Conservation (phyloP, 2,797 vertebrate species). For the Pipistrellus kuhlii region DNA sequence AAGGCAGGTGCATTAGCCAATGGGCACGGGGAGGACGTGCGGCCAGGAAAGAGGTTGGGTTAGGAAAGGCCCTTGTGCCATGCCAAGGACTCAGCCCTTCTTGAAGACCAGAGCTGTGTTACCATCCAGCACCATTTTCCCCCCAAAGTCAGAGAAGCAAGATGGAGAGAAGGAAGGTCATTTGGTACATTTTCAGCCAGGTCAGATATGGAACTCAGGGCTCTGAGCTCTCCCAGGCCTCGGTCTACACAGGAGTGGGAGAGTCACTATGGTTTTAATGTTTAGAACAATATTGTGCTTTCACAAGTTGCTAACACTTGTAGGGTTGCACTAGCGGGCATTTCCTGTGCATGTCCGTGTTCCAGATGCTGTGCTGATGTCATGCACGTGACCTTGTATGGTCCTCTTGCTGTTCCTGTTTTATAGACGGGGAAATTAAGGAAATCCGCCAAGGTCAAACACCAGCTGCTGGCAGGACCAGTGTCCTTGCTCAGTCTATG, state of each 20-base stretch:
- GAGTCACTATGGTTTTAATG: not conserved
- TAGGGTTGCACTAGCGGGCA: not conserved
- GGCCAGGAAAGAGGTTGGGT: not conserved
- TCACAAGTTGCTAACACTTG: not conserved
- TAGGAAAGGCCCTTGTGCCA: not conserved
- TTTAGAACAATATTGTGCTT: not conserved
- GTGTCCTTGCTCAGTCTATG: not conserved
- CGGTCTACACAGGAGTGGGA: not conserved
- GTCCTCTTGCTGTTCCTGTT: not conserved
- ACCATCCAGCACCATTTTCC: not conserved
- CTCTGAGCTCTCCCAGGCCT: not conserved
- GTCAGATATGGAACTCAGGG: not conserved
- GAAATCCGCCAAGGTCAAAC: not conserved
- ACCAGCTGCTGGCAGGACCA: not conserved
- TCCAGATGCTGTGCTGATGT: not conserved
- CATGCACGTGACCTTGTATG: fast-evolving
- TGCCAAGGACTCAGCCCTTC: not conserved
- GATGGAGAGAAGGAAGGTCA: not conserved
- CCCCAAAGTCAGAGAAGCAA: not conserved
- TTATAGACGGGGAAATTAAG: not conserved
- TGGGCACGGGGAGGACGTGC: not conserved
- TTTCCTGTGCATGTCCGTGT: not conserved
- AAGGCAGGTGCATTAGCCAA: not conserved
- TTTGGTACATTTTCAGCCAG: not conserved
- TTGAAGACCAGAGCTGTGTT: not conserved